Conservation (phyloP, 2,797 vertebrate species). For the Myotis daubentonii region DNA sequence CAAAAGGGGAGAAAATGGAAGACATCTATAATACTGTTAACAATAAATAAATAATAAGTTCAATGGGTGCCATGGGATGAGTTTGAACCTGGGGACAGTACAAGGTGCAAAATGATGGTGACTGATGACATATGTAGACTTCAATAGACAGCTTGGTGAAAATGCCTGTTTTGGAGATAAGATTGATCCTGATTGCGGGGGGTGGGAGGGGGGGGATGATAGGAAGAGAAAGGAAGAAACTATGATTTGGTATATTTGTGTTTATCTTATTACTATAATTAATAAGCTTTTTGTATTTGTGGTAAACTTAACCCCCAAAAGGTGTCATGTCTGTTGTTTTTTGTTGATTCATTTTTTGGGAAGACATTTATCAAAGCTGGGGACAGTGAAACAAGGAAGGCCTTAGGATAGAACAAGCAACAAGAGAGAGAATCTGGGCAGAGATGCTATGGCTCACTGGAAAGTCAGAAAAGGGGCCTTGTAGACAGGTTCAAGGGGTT, state of each 20-base stretch:
- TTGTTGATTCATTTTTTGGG: neutral
- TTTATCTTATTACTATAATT: neutral
- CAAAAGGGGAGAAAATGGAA: neutral
- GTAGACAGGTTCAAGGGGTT: neutral
- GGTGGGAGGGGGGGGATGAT: too few relatives aligned
- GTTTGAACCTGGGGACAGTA: neutral
- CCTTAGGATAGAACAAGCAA: neutral
- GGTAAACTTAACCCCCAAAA: neutral
- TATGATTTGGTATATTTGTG: neutral
- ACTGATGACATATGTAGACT: neutral
- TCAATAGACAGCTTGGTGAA: neutral
- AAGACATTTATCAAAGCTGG: neutral
- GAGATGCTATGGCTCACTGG: neutral
- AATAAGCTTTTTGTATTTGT: neutral
- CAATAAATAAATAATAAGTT: neutral
- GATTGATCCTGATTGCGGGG: neutral
- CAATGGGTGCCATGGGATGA: neutral
- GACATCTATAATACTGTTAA: neutral
- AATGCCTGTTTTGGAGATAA: neutral
- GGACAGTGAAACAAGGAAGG: neutral
- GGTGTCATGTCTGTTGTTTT: neutral
- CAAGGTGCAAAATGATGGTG: neutral
- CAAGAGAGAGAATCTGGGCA: neutral
- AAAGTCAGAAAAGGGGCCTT: neutral
- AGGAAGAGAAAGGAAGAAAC: neutral